phyloP scores from a whole-genome alignment of 2,797 vertebrate species.

The Arctocebus calabarensis region DNA sequence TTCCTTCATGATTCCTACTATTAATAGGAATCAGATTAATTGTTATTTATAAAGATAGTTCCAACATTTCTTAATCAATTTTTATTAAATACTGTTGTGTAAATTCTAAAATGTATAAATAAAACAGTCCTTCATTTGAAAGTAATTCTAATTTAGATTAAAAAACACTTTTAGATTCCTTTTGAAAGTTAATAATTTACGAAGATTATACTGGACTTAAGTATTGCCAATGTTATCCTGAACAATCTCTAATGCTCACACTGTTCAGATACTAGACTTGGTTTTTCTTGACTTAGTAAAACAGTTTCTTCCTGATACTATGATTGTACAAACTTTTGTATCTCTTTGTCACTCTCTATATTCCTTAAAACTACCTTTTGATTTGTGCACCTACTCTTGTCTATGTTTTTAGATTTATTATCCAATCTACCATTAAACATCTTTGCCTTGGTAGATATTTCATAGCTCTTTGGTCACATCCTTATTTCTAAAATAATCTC shows the following conservation, averaged over 20 bases:
- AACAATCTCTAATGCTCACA: background rate
- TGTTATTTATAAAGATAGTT: conserved; percentile 20
- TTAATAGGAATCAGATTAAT: conserved; percentile 8
- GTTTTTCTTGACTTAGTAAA: background rate
- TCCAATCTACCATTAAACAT: background rate
- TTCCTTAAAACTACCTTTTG: background rate
- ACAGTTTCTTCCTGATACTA: background rate
- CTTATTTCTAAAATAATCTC: background rate
- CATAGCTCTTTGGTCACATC: background rate
- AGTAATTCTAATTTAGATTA: background rate
- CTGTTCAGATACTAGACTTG: background rate
- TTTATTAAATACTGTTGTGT: background rate
- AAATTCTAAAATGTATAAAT: background rate
- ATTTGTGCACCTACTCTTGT: background rate
- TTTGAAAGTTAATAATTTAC: background rate
- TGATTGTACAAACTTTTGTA: background rate
- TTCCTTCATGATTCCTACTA: background rate
- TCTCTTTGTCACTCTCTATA: background rate
- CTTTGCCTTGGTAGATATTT: background rate
- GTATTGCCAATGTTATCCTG: background rate
- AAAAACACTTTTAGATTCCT: background rate
- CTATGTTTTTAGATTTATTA: background rate
- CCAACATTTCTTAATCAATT: conserved; percentile 13
- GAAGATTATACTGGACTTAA: background rate
- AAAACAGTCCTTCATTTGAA: background rate